Percentiles rank a stretch among this genome's conserved stretches.
Conservation (phyloP, 2,888 invertebrate genomes). For the Spodoptera picta region DNA sequence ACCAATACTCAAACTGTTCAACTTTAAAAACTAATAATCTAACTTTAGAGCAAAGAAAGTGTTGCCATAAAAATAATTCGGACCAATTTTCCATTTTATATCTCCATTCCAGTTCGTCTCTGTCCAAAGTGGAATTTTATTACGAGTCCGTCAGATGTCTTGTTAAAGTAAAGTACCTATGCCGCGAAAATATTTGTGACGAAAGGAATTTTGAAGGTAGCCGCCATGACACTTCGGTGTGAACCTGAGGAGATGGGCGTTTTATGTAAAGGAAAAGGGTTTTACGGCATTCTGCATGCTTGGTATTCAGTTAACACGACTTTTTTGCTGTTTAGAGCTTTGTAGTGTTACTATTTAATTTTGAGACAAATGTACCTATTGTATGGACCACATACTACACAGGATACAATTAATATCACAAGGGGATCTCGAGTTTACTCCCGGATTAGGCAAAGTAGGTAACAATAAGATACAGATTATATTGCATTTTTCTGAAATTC, state of each 20-base stretch:
- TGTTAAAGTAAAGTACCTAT: constrained; percentile 28
- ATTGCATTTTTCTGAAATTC: too few species aligned
- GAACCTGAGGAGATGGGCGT: background rate
- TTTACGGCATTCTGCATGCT: background rate
- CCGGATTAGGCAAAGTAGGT: too few species aligned
- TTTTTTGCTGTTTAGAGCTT: too few species aligned
- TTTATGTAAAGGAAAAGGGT: background rate
- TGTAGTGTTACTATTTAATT: too few species aligned
- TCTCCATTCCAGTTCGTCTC: constrained; percentile 13
- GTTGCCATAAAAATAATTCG: constrained; percentile 9
- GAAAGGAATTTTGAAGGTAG: constrained; percentile 17
- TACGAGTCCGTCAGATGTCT: constrained; percentile 35
- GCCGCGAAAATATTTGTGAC: constrained; percentile 27
- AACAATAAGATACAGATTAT: too few species aligned
- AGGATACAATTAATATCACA: too few species aligned
- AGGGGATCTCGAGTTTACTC: too few species aligned
- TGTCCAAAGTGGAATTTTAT: constrained; percentile 45
- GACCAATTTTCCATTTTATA: constrained; percentile 4
- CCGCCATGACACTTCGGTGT: background rate
- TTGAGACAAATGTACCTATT: too few species aligned
- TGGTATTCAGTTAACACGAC: too few species aligned
- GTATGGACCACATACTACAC: too few species aligned
- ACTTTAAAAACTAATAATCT: background rate
- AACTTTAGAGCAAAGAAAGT: constrained; percentile 6
- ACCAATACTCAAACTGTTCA: constrained; percentile 1